Percentiles rank a stretch among this genome's conserved stretches.
Evolutionary conservation across 2,888 invertebrate species (phyloP).

Genomic region (Allygus modestus): DNA sequence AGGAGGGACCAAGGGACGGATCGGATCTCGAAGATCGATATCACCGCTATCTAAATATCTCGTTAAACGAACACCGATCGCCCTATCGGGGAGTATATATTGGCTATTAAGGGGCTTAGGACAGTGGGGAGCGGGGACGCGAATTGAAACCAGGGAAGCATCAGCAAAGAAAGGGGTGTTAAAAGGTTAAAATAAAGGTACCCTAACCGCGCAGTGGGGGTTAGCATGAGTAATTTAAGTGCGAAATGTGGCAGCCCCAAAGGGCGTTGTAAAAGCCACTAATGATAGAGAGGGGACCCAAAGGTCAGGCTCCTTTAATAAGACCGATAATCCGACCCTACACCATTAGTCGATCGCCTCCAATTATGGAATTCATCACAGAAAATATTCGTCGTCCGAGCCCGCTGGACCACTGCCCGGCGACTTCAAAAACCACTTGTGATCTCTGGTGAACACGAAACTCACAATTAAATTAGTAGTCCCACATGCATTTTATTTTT

Average conservation of each 20-base stretch:
- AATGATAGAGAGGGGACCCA: conserved; percentile 63
- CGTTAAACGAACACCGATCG: conserved; percentile 48
- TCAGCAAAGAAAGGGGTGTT: conserved; percentile 68
- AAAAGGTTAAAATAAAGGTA: conserved; percentile 70
- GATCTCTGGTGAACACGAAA: too few species aligned
- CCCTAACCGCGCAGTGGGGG: conserved; percentile 63
- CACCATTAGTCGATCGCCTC: conserved; percentile 32
- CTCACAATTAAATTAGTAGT: too few species aligned
- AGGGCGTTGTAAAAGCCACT: conserved; percentile 65
- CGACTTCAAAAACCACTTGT: background rate
- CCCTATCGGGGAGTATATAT: conserved; percentile 49
- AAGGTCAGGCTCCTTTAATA: conserved; percentile 65
- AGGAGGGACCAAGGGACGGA: background rate
- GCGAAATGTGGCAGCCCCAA: conserved; percentile 61
- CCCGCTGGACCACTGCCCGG: background rate
- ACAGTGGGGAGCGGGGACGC: conserved; percentile 37
- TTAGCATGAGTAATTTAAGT: conserved; percentile 63
- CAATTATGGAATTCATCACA: conserved; percentile 39
- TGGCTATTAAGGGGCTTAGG: conserved; percentile 61
- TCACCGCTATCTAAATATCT: conserved; percentile 49
- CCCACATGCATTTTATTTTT: too few species aligned
- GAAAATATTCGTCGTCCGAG: background rate
- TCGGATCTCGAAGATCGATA: conserved; percentile 7
- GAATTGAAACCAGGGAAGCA: conserved; percentile 66
- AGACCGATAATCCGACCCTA: conserved; percentile 48